These are phyloP conservation scores for Anomalospiza imberbis DNA, from an alignment of 2,797 vertebrate genomes.

Conservation along the genomic window DNA sequence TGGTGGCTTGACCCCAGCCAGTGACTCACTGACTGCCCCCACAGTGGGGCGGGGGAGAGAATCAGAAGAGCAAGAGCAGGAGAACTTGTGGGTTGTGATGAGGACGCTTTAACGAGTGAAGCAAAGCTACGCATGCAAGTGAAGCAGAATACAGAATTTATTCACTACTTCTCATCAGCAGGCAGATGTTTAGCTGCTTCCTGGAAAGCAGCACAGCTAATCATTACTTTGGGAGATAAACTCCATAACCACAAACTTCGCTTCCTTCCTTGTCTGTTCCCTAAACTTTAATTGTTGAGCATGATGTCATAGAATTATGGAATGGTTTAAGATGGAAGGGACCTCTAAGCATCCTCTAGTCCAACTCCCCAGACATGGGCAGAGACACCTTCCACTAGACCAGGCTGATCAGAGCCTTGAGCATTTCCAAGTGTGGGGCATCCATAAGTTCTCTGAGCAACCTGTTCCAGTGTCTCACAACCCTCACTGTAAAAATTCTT, in stretches of 20 bases:
- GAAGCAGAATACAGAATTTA: neutral
- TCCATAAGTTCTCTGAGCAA: neutral
- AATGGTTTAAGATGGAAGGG: neutral
- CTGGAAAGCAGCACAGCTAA: neutral
- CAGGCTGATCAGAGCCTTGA: neutral
- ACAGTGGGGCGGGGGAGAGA: neutral
- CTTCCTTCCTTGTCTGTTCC: neutral
- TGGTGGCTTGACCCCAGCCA: neutral
- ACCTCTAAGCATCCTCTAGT: fast-evolving
- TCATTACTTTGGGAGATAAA: neutral
- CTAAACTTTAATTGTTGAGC: neutral
- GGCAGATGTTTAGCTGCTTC: neutral
- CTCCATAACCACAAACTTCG: neutral
- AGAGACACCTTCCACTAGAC: neutral
- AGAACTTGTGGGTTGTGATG: neutral
- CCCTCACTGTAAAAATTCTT: neutral
- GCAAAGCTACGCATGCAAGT: neutral
- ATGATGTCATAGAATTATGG: neutral
- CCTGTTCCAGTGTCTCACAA: neutral
- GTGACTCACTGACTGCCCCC: neutral
- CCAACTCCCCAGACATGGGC: neutral
- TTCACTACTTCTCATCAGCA: neutral
- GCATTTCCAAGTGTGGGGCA: neutral
- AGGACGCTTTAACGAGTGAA: neutral
- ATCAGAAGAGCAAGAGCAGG: neutral